A percentile compares a stretch with the other conserved stretches of the same genome.
phyloP scores from a whole-genome alignment of 1,140 invertebrate genomes.

The Drosophila lowei region DNA sequence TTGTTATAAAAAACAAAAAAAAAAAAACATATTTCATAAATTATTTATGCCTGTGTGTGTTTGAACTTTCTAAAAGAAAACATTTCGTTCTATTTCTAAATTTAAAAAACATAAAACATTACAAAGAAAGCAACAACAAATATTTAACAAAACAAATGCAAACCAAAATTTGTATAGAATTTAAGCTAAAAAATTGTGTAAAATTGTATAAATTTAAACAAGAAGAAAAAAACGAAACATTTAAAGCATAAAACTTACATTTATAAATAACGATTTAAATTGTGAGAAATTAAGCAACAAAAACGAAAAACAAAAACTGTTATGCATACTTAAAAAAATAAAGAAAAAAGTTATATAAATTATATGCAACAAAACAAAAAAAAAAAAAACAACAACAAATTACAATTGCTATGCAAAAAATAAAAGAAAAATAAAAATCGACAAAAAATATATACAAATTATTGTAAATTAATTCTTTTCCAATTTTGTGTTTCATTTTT shows the following conservation, averaged over 20 bases:
- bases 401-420: conserved; percentile 71
- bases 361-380: conserved; percentile 45
- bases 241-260: conserved; percentile 43
- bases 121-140: conserved; percentile 20
- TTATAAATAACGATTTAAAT: conserved; percentile 49
- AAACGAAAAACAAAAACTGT: conserved; percentile 60
- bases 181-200: conserved; percentile 61
- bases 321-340: conserved; percentile 61
- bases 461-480: conserved; percentile 65
- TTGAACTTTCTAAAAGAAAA: conserved; percentile 78
- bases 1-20: conserved; percentile 48
- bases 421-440: conserved; percentile 50
- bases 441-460: conserved; percentile 58
- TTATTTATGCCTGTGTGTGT: conserved; percentile 70
- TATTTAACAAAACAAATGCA: conserved; percentile 56
- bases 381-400: conserved; percentile 38
- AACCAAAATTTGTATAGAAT: conserved; percentile 69
- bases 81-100: conserved; percentile 68
- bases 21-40: conserved; percentile 68
- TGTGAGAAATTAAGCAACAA: conserved; percentile 43
- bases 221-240: conserved; percentile 27
- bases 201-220: conserved; percentile 65
- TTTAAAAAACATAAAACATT: conserved; percentile 21
- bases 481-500: conserved; percentile 65
- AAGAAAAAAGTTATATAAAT: conserved; percentile 61